These are phyloP conservation scores for Galerucella calmariensis DNA, from an alignment of 2,888 invertebrate genomes.

Conservation along the genomic window DNA sequence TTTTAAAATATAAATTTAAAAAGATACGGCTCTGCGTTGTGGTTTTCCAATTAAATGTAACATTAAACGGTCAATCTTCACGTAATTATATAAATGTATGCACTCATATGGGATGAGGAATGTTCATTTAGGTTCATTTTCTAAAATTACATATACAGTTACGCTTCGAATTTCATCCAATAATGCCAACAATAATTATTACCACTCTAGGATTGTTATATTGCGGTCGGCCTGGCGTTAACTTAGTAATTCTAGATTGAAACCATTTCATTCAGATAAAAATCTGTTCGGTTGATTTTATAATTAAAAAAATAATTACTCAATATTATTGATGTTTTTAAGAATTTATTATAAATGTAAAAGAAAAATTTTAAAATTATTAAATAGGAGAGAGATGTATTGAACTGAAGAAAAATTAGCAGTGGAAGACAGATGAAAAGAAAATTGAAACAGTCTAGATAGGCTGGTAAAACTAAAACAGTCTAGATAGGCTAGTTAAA, in stretches of 20 bases:
- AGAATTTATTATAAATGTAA: too few relatives aligned
- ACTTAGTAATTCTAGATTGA: constrained; percentile 10
- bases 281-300: background rate
- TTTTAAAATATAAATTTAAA: background rate
- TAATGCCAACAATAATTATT: constrained; percentile 10
- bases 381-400: too few relatives aligned
- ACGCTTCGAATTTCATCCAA: constrained; percentile 17
- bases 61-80: constrained; percentile 22
- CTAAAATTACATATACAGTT: constrained; percentile 30
- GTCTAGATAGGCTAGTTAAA: too few relatives aligned
- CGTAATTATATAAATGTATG: constrained; percentile 19
- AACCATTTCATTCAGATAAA: background rate
- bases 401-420: too few relatives aligned
- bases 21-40: background rate
- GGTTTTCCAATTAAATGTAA: constrained; percentile 21
- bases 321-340: too few relatives aligned
- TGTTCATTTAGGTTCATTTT: constrained; percentile 8
- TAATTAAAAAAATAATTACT: background rate
- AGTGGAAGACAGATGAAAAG: too few relatives aligned
- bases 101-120: constrained; percentile 16
- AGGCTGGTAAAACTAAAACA: too few relatives aligned
- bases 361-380: too few relatives aligned
- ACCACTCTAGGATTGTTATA: background rate
- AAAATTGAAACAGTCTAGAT: too few relatives aligned
- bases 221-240: constrained; percentile 1